These are phyloP conservation scores for Glyptemys insculpta DNA, from an alignment of 2,797 vertebrate genomes.

Conservation along the genomic window DNA sequence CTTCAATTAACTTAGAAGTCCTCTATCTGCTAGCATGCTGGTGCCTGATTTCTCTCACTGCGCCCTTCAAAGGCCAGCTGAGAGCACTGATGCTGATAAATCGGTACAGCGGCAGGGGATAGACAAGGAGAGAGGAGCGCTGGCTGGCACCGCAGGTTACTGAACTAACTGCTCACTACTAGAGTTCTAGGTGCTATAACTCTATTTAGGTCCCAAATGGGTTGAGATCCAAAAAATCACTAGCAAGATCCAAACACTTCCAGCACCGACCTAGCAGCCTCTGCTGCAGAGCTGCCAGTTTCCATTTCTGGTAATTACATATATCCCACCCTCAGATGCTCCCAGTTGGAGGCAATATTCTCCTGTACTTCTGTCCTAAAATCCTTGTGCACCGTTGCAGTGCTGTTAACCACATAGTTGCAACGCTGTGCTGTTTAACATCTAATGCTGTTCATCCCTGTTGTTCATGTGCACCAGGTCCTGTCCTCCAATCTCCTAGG, in stretches of 20 bases:
- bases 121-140: not conserved
- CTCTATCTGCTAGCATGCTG: not conserved
- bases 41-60: not conserved
- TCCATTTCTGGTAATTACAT: not conserved
- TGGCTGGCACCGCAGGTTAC: not conserved
- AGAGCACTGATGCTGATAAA: not conserved
- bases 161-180: too few species aligned
- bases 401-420: too few species aligned
- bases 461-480: not conserved
- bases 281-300: not conserved
- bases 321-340: not conserved
- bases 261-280: not conserved
- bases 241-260: not conserved
- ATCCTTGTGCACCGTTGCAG: not conserved
- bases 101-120: not conserved
- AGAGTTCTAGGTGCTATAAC: not conserved
- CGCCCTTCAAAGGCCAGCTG: not conserved
- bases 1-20: not conserved
- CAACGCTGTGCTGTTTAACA: too few species aligned
- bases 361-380: not conserved
- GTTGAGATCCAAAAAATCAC: not conserved
- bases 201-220: not conserved
- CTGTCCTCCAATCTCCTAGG: not conserved
- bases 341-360: not conserved
- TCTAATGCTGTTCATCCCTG: not conserved